Evolutionary conservation across 2,888 invertebrate genomes (phyloP), one percentile per base, ranked within the genome.

Genomic region (Drosophila macrospina): DNA sequence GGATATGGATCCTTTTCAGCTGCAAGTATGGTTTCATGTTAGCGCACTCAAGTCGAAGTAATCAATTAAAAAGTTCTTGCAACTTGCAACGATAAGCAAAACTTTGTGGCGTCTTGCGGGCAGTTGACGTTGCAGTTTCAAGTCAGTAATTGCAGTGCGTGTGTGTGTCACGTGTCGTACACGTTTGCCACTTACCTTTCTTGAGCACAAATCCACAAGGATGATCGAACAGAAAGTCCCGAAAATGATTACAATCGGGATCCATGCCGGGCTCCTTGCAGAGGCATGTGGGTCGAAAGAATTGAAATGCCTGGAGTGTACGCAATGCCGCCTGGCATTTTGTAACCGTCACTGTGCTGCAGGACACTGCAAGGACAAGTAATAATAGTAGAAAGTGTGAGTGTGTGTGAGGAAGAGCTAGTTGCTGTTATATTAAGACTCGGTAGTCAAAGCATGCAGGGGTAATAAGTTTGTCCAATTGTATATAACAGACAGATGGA

Each of bases 171-270:
- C 1, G 20, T 41, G 30, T 36, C 20, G 20, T 8, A 16, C 5
- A n/a, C 16, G 10, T 24, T 28, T 30, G 28, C 5, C 10, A 26
- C 4, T 80, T 92, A 97, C 97, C 97, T 94, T 97, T 97, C 93
- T 96, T 97, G 91, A 95, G 94, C 81, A 97, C 97, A 92, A 96
- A 96, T 90, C 96, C 96, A 93, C 98, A 98, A 72, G 97, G 97
- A 93, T 98, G 98, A 93, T 97, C 97, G 93, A 97, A 97, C 82
- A 98, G 94, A 93, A 97, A 97, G 93, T 97, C 97, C 91, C 97
- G 95, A 94, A 98, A 97, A 91, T 96, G 96, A 94, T 97, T 97
- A 93, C 97, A 98, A 90, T 97, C 97, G 73, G 96, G 97, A 92
- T 98, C 98, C 91, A 97, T 95, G 93, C 96, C 96, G 41, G 97